Percentiles rank a stretch among this genome's conserved stretches.
Evolutionary conservation across 2,797 vertebrate species (phyloP).

Genomic region (Pseudopleuronectes americanus): DNA sequence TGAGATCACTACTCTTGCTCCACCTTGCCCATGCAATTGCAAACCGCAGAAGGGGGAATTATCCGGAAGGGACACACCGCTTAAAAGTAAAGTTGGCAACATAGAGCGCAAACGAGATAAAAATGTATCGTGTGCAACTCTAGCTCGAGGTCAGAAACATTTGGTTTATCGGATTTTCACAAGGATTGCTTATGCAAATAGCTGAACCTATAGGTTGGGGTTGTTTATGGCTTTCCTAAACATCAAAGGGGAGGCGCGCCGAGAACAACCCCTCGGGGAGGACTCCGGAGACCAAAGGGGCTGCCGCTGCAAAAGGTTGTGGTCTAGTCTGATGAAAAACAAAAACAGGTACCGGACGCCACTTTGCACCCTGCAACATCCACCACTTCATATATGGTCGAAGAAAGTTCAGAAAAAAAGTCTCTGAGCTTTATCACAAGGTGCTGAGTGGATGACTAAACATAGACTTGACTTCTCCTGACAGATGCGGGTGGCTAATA

Average conservation of each 20-base stretch:
- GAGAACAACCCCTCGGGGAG: slow-evolving; percentile 2
- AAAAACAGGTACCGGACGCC: too few species aligned
- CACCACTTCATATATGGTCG: neutral
- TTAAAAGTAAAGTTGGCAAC: slow-evolving; percentile 16
- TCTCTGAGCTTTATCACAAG: slow-evolving; percentile 6
- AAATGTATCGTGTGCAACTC: neutral
- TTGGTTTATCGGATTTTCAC: neutral
- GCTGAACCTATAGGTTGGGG: neutral
- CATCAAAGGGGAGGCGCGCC: neutral
- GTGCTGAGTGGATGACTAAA: slow-evolving; percentile 16
- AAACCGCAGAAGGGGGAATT: neutral
- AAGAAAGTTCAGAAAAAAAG: neutral
- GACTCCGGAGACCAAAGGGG: neutral
- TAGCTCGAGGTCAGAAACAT: slow-evolving; percentile 26
- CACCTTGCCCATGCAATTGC: neutral
- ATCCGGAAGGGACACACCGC: slow-evolving; percentile 7
- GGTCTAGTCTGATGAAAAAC: neutral
- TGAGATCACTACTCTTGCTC: slow-evolving; percentile 7
- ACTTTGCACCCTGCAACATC: too few species aligned
- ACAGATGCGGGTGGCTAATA: slow-evolving; percentile 7
- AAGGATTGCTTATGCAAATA: neutral
- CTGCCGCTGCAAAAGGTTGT: neutral
- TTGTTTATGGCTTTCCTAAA: neutral
- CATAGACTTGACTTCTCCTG: slow-evolving; percentile 3
- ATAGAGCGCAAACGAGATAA: neutral